phyloP scores from a whole-genome alignment of 2,797 vertebrate genomes.

The Meda fulgida region DNA sequence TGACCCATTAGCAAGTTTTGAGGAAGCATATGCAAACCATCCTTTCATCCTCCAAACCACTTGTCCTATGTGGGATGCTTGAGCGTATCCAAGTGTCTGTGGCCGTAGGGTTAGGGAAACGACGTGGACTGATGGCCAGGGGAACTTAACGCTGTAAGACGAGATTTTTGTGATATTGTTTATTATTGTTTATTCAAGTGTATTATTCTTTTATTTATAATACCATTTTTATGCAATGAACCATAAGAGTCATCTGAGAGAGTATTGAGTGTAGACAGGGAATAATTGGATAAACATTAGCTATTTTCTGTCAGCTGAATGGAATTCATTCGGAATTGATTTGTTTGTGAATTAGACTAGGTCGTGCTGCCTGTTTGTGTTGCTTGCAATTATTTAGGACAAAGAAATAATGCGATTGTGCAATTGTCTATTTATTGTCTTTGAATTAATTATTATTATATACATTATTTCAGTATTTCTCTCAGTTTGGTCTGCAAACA shows the following conservation, averaged over 20 bases:
- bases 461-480: not conserved
- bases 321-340: not conserved
- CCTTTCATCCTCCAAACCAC: not conserved
- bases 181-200: not conserved
- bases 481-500: not conserved
- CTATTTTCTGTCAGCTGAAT: not conserved
- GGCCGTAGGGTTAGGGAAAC: not conserved
- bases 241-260: not conserved
- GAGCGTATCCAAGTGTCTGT: not conserved
- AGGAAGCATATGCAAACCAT: not conserved
- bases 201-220: not conserved
- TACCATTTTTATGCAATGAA: not conserved
- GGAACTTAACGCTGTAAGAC: not conserved
- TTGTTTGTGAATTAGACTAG: not conserved
- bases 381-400: not conserved
- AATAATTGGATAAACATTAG: not conserved
- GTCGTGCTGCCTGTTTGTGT: not conserved
- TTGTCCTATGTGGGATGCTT: not conserved
- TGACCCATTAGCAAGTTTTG: not conserved
- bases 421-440: not conserved
- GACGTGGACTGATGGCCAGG: not conserved
- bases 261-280: not conserved
- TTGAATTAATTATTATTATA: not conserved
- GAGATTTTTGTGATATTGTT: not conserved
- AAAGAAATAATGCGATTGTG: not conserved